Conservation (phyloP, 2,113 vertebrate genomes). For the Setophaga petechia region DNA sequence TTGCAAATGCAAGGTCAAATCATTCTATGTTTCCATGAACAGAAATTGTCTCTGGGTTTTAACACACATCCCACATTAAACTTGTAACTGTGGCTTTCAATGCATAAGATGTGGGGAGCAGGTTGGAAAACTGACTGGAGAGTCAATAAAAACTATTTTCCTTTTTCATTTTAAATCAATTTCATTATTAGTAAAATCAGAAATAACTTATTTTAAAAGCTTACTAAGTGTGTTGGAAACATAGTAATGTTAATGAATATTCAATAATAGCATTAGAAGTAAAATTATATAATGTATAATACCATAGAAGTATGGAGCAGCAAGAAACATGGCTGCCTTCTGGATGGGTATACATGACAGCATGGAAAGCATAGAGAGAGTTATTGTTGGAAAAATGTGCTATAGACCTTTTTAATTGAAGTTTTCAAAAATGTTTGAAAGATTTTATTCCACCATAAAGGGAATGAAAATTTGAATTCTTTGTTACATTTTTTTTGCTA, state of each 20-base stretch:
- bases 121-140: not conserved
- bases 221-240: not conserved
- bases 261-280: not conserved
- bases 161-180: not conserved
- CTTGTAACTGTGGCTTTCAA: not conserved
- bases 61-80: not conserved
- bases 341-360: not conserved
- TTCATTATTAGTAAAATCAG: not conserved
- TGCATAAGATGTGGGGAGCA: not conserved
- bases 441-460: not conserved
- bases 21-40: not conserved
- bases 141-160: not conserved
- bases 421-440: not conserved
- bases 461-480: not conserved
- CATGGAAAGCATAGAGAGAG: not conserved
- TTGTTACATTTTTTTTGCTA: not conserved
- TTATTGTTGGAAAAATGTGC: not conserved
- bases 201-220: not conserved
- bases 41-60: not conserved
- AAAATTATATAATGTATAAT: not conserved
- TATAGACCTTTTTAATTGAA: not conserved
- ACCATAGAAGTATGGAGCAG: not conserved
- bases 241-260: not conserved
- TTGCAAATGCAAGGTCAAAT: not conserved
- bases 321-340: not conserved